These are phyloP conservation scores for Sinelater perroti DNA, from an alignment of 2,888 invertebrate genomes.

Conservation along the genomic window DNA sequence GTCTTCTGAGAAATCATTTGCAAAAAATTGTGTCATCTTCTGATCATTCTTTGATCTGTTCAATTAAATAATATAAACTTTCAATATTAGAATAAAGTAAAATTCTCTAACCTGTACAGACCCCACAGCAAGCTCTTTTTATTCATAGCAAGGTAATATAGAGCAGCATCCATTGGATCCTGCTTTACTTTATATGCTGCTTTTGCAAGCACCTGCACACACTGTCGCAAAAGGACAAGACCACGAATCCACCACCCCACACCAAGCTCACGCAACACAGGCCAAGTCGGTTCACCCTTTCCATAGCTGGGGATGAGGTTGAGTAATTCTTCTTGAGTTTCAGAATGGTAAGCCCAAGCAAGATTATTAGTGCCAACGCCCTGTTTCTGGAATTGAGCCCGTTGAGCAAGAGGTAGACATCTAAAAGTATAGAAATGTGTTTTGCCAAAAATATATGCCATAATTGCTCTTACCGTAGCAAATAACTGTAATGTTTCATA, in stretches of 20 bases:
- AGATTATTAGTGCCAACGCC: slow-evolving; percentile 91
- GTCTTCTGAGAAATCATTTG: slow-evolving; percentile 92
- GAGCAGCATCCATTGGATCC: slow-evolving; percentile 96
- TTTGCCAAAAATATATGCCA: not conserved
- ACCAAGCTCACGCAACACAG: slow-evolving; percentile 85
- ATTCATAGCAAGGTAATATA: slow-evolving; percentile 97
- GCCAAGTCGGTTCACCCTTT: slow-evolving; percentile 89
- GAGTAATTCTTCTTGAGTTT: slow-evolving; percentile 94
- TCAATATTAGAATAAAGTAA: not conserved
- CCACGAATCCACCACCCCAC: slow-evolving; percentile 98
- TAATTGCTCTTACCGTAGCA: slow-evolving; percentile 66
- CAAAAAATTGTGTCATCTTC: slow-evolving; percentile 94
- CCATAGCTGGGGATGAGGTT: slow-evolving; percentile 88
- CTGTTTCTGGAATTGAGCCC: slow-evolving; percentile 84
- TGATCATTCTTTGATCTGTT: slow-evolving; percentile 84
- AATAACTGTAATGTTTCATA: slow-evolving; percentile 97
- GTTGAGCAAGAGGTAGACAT: slow-evolving; percentile 90
- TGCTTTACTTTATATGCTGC: slow-evolving; percentile 90
- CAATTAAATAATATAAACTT: slow-evolving; percentile 24
- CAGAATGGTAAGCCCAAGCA: slow-evolving; percentile 99
- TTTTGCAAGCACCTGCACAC: slow-evolving; percentile 93
- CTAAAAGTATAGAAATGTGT: slow-evolving; percentile 57
- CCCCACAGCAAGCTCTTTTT: slow-evolving; percentile 98
- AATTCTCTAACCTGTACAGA: slow-evolving; percentile 68
- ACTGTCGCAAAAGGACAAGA: slow-evolving; percentile 79